Conservation (phyloP, 92 coral and sea anemone genomes). For the Porites evermanni region DNA sequence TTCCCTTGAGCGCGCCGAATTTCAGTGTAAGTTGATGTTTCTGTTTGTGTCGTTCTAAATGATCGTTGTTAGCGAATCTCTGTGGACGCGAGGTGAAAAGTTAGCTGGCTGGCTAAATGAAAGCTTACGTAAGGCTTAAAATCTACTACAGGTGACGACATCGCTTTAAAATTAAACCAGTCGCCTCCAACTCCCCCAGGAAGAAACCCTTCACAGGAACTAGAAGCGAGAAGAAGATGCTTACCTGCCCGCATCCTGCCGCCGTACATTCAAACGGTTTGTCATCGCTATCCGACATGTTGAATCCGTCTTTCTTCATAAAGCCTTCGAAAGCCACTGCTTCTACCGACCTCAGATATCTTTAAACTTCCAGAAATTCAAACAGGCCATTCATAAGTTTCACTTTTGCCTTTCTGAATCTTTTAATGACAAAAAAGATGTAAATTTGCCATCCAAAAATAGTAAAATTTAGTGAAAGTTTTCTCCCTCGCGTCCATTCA, state of each 20-base stretch:
- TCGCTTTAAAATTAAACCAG: slow-evolving; percentile 91
- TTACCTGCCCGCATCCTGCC: slow-evolving; percentile 96
- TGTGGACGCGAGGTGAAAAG: slow-evolving; percentile 45
- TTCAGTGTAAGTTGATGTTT: slow-evolving; percentile 92
- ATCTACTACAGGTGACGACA: slow-evolving; percentile 91
- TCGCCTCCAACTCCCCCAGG: slow-evolving; percentile 77
- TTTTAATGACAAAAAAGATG: slow-evolving; percentile 46
- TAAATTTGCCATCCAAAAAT: slow-evolving; percentile 61
- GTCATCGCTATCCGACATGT: slow-evolving; percentile 90
- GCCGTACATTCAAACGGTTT: slow-evolving; percentile 96
- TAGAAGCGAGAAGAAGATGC: slow-evolving; percentile 15
- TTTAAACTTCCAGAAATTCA: slow-evolving; percentile 22
- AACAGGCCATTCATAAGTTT: slow-evolving; percentile 19
- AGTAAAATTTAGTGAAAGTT: slow-evolving; percentile 56
- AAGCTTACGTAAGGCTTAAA: slow-evolving; percentile 92
- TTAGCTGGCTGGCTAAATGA: slow-evolving; percentile 59
- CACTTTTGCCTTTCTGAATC: slow-evolving; percentile 15
- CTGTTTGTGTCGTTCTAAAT: slow-evolving; percentile 95
- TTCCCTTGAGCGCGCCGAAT: slow-evolving; percentile 78
- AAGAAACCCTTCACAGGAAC: slow-evolving; percentile 61
- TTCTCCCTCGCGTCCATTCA: slow-evolving; percentile 72
- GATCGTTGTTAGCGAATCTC: slow-evolving; percentile 99
- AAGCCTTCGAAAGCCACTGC: slow-evolving; percentile 18
- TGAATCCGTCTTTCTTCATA: slow-evolving; percentile 66
- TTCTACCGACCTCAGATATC: slow-evolving; percentile 17